Evolutionary conservation across 2,888 invertebrate species (phyloP).

Genomic region (Synergus itoensis): DNA sequence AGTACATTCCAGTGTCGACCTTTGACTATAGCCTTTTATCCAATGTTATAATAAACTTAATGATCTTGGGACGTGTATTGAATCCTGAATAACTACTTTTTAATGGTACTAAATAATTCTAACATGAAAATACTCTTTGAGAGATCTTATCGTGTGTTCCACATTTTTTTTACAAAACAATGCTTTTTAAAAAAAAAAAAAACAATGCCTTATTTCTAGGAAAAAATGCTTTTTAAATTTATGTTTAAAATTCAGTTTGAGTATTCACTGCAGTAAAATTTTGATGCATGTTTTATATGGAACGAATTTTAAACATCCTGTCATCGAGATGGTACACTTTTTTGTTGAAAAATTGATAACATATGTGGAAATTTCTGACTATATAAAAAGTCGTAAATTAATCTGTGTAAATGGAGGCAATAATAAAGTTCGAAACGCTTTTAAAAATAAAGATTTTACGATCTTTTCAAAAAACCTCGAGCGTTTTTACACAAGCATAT

Average conservation of each 20-base stretch:
- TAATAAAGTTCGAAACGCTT: conserved; percentile 8
- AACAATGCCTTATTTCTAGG: not conserved
- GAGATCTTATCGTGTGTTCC: not conserved
- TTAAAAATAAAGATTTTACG: not conserved
- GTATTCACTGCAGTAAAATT: conserved; percentile 11
- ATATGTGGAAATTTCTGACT: conserved; percentile 11
- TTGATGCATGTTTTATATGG: not conserved
- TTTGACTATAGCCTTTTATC: not conserved
- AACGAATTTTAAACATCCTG: conserved; percentile 19
- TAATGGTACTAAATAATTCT: not conserved
- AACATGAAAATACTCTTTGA: no score
- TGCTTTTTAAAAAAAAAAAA: no score
- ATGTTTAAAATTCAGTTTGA: conserved; percentile 16
- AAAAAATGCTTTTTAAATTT: not conserved
- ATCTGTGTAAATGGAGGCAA: not conserved
- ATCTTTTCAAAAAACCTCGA: no score
- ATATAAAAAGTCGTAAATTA: not conserved
- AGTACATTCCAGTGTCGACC: not conserved
- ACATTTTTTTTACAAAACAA: not conserved
- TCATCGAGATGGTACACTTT: conserved; percentile 18
- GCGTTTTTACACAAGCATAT: no score
- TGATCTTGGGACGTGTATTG: not conserved
- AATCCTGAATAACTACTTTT: not conserved
- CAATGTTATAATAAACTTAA: not conserved
- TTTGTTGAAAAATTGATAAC: conserved; percentile 1